Base-by-base conservation (phyloP, 2,797 vertebrate species). In the Ptychobarbus kaznakovi region DNA sequence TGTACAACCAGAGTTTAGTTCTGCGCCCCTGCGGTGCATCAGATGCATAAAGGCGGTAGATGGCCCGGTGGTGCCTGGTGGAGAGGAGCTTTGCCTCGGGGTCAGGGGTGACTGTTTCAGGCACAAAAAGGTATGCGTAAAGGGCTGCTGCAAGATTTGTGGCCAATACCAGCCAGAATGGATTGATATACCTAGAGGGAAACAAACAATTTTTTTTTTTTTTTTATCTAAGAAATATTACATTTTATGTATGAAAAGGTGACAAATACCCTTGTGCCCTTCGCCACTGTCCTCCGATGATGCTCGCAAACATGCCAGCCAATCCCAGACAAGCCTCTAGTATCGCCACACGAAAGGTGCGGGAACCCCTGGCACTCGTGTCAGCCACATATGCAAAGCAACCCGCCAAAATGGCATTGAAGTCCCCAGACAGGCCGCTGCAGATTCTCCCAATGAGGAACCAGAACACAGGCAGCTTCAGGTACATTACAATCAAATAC, bases 111-210 rank as follows among this genome's bases (percentile, higher is more conserved):
- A 99, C 94, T 0, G 98, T 96, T 83, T 99, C 98, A 0, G 72
- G 89, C 28, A 99, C 96, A 51, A 96, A 96, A 56, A 97, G 90
- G n/a, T 94, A 95, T 0, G 95, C 93, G 0, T 99, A 99, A 12
- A 98, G 89, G 5, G 95, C 94, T 0, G 97, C 91, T 0, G 92
- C 93, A 2, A 98, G 85, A 69, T 95, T 95, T 82, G 95, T 88
- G 8, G 94, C 95, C 4, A 99, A 88, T 12, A 96, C 97, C 9
- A 99, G 91, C 98, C 98, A 99, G 91, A 98, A 99, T 0, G 98
- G 98, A 87, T 96, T 96, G 90, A 96, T 95, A 90, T 97, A 98
- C 58, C 96, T 96, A 73, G 20, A 80, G 15, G 40, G 32, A 70
- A 72, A 86, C 70, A 72, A 51, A 51, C 2, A 15, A 32, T n/a